phyloP scores from a whole-genome alignment of 1,140 invertebrate genomes.

The Colletes gigas region DNA sequence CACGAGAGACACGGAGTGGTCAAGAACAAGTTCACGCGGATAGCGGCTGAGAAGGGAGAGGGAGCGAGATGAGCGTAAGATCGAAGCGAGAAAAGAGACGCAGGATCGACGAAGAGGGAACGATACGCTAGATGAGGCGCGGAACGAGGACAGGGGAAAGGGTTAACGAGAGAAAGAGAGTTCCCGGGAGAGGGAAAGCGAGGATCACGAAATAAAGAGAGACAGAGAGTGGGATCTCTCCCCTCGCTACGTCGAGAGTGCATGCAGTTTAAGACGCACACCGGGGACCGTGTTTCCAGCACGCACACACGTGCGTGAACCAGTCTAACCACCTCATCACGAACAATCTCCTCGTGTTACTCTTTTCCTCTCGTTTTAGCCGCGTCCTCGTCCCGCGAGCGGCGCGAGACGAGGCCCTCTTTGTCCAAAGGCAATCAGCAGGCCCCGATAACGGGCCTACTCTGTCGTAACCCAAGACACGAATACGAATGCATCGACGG shows the following conservation, averaged over 20 bases:
- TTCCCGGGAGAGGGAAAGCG: not conserved
- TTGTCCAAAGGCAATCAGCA: conserved; percentile 79
- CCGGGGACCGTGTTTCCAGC: conserved; percentile 65
- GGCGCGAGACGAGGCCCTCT: conserved; percentile 67
- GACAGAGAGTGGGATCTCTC: conserved; percentile 49
- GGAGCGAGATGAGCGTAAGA: conserved; percentile 8
- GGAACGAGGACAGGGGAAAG: not conserved
- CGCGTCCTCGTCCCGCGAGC: conserved; percentile 65
- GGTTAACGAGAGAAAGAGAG: conserved; percentile 46
- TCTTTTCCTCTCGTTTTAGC: conserved; percentile 66
- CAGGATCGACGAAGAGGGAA: conserved; percentile 22
- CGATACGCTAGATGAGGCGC: not conserved
- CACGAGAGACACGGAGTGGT: conserved; percentile 36
- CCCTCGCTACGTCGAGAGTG: conserved; percentile 46
- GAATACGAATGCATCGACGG: conserved; percentile 62
- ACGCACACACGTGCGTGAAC: conserved; percentile 76
- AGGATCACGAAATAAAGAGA: conserved; percentile 9
- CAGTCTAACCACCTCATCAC: conserved; percentile 81
- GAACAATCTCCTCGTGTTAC: conserved; percentile 79
- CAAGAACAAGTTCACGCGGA: conserved; percentile 59
- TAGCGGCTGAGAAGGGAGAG: conserved; percentile 29
- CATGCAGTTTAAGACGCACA: conserved; percentile 69
- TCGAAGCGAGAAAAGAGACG: conserved; percentile 17
- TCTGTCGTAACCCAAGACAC: conserved; percentile 80
- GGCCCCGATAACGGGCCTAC: conserved; percentile 80